Base-by-base conservation (phyloP, 2,797 vertebrate species). In the Capromys pilorides region DNA sequence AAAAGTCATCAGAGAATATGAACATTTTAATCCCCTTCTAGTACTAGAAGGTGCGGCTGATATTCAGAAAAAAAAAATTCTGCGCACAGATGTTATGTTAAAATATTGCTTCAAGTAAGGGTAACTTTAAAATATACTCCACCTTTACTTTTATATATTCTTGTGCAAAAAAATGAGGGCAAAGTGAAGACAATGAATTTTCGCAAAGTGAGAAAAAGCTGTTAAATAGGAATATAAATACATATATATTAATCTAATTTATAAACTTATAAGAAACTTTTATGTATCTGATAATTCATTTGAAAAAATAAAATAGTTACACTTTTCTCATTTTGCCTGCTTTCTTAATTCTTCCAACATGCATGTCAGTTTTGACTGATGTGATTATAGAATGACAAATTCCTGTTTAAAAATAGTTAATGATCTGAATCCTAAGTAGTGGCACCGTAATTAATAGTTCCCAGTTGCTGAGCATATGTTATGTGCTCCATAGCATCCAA, bases 401-500 rank as follows among this genome's bases (percentile, higher is more conserved):
- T 73, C 49, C 14, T 92, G 4, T 61, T 62, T 31, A 49, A 77
- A 62, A 77, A 49, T 22, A 57, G 71, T n/a, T 90, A 75, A 49
- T 5, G 28, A 26, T 14, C 9, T 57, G 19, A 28, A 24, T 14
- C 41, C 3, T 61, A 39, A 51, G 18, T 77, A 61, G 62, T 9
- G 81, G 51, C 16, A 51, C 6, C 4, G 13, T 39, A 41, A 54
- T 78, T 41, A 49, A 7, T 16, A 41, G n/a, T 5, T 59, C 8
- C 22, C 24, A 31, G 77, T 45, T 36, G 19, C 19, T 78, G 28
- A 24, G 24, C 59, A 71, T 33, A 26, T 3, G 26, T 8, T 51
- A 10, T 12, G 41, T 10, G 2, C 0, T 9, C 9, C 1, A 13
- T 14, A 57, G 9, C 28, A 24, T 3, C 49, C 11, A 24, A 22